Evolutionary conservation across 2,113 vertebrate genomes (phyloP).

Genomic region (Climacteris rufus): DNA sequence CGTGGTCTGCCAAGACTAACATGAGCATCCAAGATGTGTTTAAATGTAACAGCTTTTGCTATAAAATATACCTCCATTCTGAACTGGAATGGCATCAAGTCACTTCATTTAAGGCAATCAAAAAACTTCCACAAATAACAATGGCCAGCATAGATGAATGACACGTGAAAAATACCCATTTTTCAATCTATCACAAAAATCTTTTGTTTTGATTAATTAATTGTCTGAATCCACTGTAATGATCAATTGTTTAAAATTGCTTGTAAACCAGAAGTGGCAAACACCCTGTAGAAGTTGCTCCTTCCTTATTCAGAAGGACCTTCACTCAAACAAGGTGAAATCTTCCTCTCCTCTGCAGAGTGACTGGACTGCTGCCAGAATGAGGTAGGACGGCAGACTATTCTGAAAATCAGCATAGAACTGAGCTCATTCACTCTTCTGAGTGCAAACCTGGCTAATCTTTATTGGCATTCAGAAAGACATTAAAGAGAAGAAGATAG

Average conservation of each 20-base stretch:
- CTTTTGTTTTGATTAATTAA: not conserved
- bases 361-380: not conserved
- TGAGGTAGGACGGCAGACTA: not conserved
- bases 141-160: not conserved
- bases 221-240: not conserved
- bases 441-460: not conserved
- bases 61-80: not conserved
- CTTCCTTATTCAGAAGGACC: not conserved
- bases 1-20: not conserved
- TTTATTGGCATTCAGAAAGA: not conserved
- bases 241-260: not conserved
- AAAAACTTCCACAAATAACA: not conserved
- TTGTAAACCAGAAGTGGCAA: not conserved
- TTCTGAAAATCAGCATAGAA: not conserved
- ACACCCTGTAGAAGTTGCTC: not conserved
- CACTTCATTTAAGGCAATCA: not conserved
- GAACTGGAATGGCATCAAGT: not conserved
- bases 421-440: not conserved
- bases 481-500: not conserved
- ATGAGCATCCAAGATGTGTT: not conserved
- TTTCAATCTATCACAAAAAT: not conserved
- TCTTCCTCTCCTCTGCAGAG: not conserved
- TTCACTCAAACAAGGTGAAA: not conserved
- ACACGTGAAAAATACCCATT: not conserved
- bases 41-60: not conserved